Evolutionary conservation across 2,113 vertebrate species (phyloP).

Genomic region (Prolemur simus): DNA sequence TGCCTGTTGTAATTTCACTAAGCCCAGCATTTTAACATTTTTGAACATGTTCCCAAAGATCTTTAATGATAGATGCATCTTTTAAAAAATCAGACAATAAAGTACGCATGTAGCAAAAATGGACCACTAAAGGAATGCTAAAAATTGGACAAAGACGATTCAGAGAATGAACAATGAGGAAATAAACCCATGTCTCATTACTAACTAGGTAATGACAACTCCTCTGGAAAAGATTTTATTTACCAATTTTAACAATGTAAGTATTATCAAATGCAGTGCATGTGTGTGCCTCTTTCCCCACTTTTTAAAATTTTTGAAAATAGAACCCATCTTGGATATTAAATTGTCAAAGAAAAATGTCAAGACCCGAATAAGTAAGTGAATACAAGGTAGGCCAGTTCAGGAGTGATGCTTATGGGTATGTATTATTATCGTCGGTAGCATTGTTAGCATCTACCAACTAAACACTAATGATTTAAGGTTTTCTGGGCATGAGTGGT

Average conservation of each 20-base stretch:
- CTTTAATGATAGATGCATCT: slow-evolving; percentile 46
- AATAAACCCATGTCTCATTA: background rate
- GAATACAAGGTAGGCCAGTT: background rate
- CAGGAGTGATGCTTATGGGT: background rate
- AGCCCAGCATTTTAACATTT: slow-evolving; percentile 67
- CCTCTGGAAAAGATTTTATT: background rate
- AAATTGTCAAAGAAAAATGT: slow-evolving; percentile 11
- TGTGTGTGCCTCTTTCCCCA: background rate
- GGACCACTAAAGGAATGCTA: slow-evolving; percentile 31
- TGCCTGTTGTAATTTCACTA: slow-evolving; percentile 67
- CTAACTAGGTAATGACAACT: background rate
- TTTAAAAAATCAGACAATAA: slow-evolving; percentile 33
- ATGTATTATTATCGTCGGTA: background rate
- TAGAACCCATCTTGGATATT: background rate
- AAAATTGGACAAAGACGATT: slow-evolving; percentile 36
- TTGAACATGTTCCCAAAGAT: slow-evolving; percentile 63
- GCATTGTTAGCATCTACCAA: background rate
- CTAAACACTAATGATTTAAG: background rate
- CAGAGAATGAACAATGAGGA: background rate
- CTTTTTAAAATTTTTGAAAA: slow-evolving; percentile 6
- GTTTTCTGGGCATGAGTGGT: background rate
- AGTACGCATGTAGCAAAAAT: slow-evolving; percentile 35
- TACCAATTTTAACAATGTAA: background rate
- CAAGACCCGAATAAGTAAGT: slow-evolving; percentile 8
- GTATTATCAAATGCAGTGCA: background rate